A percentile compares a stretch with the other conserved stretches of the same genome.
phyloP scores from a whole-genome alignment of 2,888 invertebrate genomes.

The Nymphalis c-album region DNA sequence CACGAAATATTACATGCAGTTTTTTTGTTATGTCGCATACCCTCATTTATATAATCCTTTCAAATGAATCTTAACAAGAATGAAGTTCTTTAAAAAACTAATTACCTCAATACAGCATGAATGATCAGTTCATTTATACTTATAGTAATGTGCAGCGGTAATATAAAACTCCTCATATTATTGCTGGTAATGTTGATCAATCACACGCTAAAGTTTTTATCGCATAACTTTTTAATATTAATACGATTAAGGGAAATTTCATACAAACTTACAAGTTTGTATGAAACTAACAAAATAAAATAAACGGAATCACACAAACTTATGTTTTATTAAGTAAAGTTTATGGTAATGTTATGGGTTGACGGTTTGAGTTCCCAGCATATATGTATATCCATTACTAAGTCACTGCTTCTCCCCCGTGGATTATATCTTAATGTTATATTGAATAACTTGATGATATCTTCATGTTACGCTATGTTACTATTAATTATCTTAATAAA shows the following conservation, averaged over 20 bases:
- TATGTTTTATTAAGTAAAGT: too few relatives aligned
- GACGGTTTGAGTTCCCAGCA: too few relatives aligned
- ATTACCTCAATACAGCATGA: constrained; percentile 28
- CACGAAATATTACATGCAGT: background rate
- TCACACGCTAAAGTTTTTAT: background rate
- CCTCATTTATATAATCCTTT: constrained; percentile 29
- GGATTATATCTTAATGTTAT: too few relatives aligned
- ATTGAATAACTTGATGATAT: too few relatives aligned
- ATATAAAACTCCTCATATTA: constrained; percentile 22
- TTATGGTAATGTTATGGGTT: too few relatives aligned
- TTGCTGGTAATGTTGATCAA: constrained; percentile 11
- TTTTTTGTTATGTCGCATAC: constrained; percentile 14
- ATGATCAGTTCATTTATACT: constrained; percentile 23
- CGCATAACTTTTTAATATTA: background rate
- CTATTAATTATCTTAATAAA: too few relatives aligned
- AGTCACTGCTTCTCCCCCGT: too few relatives aligned
- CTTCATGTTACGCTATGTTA: too few relatives aligned
- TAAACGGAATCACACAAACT: too few relatives aligned
- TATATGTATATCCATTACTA: too few relatives aligned
- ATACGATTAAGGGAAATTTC: background rate
- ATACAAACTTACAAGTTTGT: too few relatives aligned
- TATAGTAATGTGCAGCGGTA: constrained; percentile 17
- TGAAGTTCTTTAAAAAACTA: constrained; percentile 27
- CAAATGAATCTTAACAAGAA: constrained; percentile 16
- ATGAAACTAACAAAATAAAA: too few relatives aligned